Percentiles rank a stretch among this genome's conserved stretches.
phyloP scores from a whole-genome alignment of 2,888 invertebrate genomes.

The Rhagophthalmus giganteus region DNA sequence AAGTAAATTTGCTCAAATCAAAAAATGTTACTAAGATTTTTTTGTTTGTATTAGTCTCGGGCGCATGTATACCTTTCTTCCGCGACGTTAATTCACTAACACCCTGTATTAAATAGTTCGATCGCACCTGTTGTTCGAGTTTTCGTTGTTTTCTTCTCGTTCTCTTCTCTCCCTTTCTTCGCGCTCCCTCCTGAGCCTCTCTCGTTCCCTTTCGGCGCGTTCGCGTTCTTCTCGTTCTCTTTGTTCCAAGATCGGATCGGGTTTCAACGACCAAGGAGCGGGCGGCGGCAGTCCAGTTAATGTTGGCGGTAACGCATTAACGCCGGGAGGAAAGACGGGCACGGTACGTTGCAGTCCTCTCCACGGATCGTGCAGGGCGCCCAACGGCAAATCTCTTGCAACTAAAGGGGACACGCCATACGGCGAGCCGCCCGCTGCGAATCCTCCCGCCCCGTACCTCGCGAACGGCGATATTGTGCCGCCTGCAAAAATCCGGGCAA shows the following conservation, averaged over 20 bases:
- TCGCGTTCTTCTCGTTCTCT: constrained; percentile 67
- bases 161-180: constrained; percentile 65
- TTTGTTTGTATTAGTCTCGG: too few relatives aligned
- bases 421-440: constrained; percentile 58
- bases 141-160: constrained; percentile 56
- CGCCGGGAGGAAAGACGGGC: constrained; percentile 59
- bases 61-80: too few relatives aligned
- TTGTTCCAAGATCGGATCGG: constrained; percentile 66
- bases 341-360: constrained; percentile 67
- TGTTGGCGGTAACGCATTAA: constrained; percentile 56
- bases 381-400: constrained; percentile 52
- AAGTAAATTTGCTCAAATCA: too few relatives aligned
- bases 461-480: constrained; percentile 80
- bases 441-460: constrained; percentile 65
- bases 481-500: too few relatives aligned
- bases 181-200: constrained; percentile 60
- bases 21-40: too few relatives aligned
- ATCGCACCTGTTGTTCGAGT: constrained; percentile 58
- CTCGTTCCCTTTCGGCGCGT: constrained; percentile 62
- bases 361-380: constrained; percentile 68
- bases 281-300: constrained; percentile 54
- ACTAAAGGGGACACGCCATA: constrained; percentile 73
- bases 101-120: too few relatives aligned
- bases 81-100: too few relatives aligned
- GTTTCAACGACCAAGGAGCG: constrained; percentile 67